These are phyloP conservation scores for Habroteleia sp. DNA, from an alignment of 2,888 invertebrate genomes.

Conservation along the genomic window DNA sequence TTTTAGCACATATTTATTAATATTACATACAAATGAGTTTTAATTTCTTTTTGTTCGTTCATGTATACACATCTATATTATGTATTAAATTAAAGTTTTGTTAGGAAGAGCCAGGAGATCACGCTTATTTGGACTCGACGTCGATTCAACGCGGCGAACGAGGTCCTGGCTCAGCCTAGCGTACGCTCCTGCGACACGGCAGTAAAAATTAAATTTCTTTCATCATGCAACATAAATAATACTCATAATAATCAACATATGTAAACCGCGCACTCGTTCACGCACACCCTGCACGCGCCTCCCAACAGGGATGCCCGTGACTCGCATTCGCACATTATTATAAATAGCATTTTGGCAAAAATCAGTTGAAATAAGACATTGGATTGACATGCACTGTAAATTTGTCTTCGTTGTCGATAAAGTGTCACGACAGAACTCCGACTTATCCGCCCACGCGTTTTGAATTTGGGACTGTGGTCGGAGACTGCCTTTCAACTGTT, in stretches of 20 bases:
- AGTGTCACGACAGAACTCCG: constrained; percentile 3
- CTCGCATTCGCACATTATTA: constrained; percentile 29
- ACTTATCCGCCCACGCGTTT: no score
- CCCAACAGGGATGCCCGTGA: not conserved
- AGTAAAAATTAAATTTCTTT: constrained; percentile 62
- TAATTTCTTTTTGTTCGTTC: constrained; percentile 38
- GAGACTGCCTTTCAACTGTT: constrained; percentile 7
- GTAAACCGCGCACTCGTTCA: constrained; percentile 54
- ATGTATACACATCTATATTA: constrained; percentile 60
- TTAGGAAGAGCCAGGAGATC: constrained; percentile 49
- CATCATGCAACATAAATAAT: constrained; percentile 66
- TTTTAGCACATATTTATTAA: constrained; percentile 62
- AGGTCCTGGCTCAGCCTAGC: constrained; percentile 51
- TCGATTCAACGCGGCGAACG: constrained; percentile 20
- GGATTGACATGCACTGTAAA: constrained; percentile 39
- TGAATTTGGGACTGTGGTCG: no score
- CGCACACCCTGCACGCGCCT: constrained; percentile 18
- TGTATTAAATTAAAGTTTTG: constrained; percentile 50
- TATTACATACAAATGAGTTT: constrained; percentile 64
- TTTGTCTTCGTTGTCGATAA: constrained; percentile 34
- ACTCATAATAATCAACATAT: constrained; percentile 64
- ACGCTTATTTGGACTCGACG: constrained; percentile 46
- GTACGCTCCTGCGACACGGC: constrained; percentile 34
- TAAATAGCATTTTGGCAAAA: constrained; percentile 61
- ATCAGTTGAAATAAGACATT: constrained; percentile 48